A percentile compares a stretch with the other conserved stretches of the same genome.
These are phyloP conservation scores for Eudyptes chrysolophus DNA, from an alignment of 2,113 vertebrate genomes.

Conservation along the genomic window DNA sequence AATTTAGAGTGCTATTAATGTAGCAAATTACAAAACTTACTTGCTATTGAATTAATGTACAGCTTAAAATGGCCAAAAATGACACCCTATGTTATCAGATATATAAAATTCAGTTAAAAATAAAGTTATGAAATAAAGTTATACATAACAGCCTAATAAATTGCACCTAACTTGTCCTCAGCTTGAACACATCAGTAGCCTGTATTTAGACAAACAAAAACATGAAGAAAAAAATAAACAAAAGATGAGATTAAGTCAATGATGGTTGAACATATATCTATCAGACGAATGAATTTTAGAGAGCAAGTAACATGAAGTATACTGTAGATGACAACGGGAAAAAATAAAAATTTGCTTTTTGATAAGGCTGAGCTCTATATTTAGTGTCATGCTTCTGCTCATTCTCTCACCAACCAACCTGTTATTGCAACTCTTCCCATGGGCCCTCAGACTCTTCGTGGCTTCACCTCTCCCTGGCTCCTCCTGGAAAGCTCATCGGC, in stretches of 20 bases:
- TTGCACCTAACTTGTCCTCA: neutral
- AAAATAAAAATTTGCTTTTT: neutral
- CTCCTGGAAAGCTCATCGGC: constrained; percentile 35
- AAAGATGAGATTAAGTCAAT: neutral
- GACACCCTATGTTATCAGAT: neutral
- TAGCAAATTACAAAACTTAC: neutral
- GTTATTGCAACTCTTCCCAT: constrained; percentile 52
- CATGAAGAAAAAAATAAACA: neutral
- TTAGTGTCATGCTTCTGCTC: neutral
- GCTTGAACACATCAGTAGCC: neutral
- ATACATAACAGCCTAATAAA: neutral
- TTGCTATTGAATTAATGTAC: neutral
- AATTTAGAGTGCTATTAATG: neutral
- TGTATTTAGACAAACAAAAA: neutral
- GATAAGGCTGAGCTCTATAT: neutral
- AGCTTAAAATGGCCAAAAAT: neutral
- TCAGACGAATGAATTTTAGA: neutral
- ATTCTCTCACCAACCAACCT: constrained; percentile 20
- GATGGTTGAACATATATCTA: neutral
- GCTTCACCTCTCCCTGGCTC: constrained; percentile 46
- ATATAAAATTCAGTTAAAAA: neutral
- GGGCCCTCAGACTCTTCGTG: constrained; percentile 26
- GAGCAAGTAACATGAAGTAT: neutral
- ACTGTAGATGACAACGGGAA: neutral
- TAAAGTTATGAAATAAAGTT: neutral